A percentile compares a stretch with the other conserved stretches of the same genome.
phyloP scores from a whole-genome alignment of 2,888 invertebrate genomes.

The Macrosiphum euphorbiae region DNA sequence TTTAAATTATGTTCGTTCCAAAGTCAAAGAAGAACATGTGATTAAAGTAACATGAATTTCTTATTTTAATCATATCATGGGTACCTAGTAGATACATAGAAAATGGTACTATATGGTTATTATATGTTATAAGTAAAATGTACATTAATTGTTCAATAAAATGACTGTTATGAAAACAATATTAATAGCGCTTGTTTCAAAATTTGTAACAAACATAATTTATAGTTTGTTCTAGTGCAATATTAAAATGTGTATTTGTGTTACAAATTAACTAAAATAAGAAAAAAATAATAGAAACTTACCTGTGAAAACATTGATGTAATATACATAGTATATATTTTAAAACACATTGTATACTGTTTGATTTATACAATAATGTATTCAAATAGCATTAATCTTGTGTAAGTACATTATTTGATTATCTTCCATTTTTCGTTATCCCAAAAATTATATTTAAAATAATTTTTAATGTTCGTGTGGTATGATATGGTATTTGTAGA shows the following conservation, averaged over 20 bases:
- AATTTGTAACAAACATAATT: neutral
- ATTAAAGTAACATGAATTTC: neutral
- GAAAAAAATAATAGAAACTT: neutral
- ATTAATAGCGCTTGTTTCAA: neutral
- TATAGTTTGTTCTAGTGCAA: neutral
- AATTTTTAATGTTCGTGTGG: neutral
- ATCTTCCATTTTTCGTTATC: neutral
- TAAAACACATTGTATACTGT: neutral
- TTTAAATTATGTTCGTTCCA: neutral
- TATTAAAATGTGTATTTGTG: neutral
- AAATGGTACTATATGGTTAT: neutral
- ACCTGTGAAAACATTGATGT: neutral
- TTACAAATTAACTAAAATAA: neutral
- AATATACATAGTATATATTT: neutral
- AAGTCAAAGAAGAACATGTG: neutral
- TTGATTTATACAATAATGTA: neutral
- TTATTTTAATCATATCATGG: neutral
- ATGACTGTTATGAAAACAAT: neutral
- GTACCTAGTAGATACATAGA: neutral
- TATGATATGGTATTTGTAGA: neutral
- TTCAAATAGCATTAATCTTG: neutral
- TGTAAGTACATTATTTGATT: neutral
- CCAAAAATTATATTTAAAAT: neutral
- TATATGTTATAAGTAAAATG: neutral
- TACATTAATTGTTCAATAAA: neutral